Percentiles rank a stretch among this genome's conserved stretches.
phyloP scores from a whole-genome alignment of 2,888 invertebrate species.

The Sarcophaga variegata region DNA sequence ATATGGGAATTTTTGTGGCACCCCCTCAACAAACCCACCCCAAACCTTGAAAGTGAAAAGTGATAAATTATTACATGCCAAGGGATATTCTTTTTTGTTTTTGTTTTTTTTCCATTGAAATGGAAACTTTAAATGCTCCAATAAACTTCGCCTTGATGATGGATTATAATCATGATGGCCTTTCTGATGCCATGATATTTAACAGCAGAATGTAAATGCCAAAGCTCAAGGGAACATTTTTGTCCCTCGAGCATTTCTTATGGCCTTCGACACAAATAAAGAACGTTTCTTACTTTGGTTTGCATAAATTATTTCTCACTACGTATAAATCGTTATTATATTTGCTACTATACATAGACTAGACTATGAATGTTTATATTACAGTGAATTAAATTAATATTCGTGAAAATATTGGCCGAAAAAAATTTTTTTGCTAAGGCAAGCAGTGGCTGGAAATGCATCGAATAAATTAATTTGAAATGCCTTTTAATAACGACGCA shows the following conservation, averaged over 20 bases:
- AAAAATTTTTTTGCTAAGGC: too few relatives aligned
- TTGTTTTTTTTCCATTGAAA: not conserved
- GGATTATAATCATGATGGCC: not conserved
- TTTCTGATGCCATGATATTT: not conserved
- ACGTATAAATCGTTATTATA: too few relatives aligned
- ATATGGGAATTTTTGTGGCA: not conserved
- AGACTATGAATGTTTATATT: too few relatives aligned
- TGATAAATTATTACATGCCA: not conserved
- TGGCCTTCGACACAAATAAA: not conserved
- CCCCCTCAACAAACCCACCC: not conserved
- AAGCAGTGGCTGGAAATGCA: too few relatives aligned
- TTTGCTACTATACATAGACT: too few relatives aligned
- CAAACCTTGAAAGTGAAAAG: not conserved
- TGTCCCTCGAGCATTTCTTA: not conserved
- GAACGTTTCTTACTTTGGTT: too few relatives aligned
- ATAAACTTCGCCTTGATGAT: not conserved
- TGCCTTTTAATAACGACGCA: too few relatives aligned
- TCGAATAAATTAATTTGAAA: too few relatives aligned
- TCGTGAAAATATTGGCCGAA: too few relatives aligned
- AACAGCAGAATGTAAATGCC: not conserved
- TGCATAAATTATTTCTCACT: too few relatives aligned
- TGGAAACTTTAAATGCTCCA: not conserved
- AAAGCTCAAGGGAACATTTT: not conserved
- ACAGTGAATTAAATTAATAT: too few relatives aligned
- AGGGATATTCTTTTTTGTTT: not conserved